phyloP scores from a whole-genome alignment of 2,888 invertebrate genomes.

The Zeuzera pyrina region DNA sequence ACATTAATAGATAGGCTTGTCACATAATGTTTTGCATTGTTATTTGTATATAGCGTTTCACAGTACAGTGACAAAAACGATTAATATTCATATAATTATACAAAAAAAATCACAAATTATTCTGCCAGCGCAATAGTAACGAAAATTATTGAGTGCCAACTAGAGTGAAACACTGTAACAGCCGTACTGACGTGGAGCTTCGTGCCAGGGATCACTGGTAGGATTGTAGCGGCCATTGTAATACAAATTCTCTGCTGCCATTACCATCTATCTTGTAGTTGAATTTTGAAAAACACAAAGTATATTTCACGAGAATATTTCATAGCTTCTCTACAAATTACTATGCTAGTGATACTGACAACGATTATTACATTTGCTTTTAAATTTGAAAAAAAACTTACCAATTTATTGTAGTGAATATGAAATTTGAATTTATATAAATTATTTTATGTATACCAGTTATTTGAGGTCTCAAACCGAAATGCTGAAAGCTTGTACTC shows the following conservation, averaged over 20 bases:
- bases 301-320: conserved; percentile 25
- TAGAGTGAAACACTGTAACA: conserved; percentile 56
- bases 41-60: too few species aligned
- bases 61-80: too few species aligned
- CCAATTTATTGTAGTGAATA: too few species aligned
- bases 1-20: too few species aligned
- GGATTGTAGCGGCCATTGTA: conserved; percentile 48
- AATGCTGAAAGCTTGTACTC: too few species aligned
- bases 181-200: conserved; percentile 34
- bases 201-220: conserved; percentile 56
- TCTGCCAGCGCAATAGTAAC: conserved; percentile 31
- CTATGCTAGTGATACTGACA: not conserved
- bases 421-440: too few species aligned
- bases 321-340: not conserved
- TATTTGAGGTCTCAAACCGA: too few species aligned
- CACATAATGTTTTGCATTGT: too few species aligned
- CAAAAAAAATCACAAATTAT: conserved; percentile 48
- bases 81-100: too few species aligned
- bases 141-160: conserved; percentile 65
- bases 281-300: conserved; percentile 45
- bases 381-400: too few species aligned
- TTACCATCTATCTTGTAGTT: conserved; percentile 49
- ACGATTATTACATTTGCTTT: too few species aligned
- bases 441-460: too few species aligned
- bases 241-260: conserved; percentile 55